Base-by-base conservation (phyloP, 2,888 invertebrate species). In the Microplitis manilae region DNA sequence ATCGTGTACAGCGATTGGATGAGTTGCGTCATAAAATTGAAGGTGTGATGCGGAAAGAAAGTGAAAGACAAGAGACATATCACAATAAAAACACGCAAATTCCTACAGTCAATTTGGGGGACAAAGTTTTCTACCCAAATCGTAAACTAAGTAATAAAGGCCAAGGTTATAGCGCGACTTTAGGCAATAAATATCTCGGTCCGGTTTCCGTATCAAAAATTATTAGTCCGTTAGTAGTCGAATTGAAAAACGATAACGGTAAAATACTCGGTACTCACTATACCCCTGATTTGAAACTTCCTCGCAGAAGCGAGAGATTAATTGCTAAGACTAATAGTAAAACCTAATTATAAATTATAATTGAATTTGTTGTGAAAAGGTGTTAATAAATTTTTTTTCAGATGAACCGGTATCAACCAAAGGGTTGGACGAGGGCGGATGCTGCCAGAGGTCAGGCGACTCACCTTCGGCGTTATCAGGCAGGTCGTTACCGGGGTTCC, bases 1-100 rank as follows among this genome's bases (percentile, higher is more conserved):
- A 75, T 40, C 38, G 80, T 6, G 40, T 80, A 8, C 74, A 64
- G 9, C 68, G 68, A 20, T 74, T 80, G 38, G 78, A 80, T 59
- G 77, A 80, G 17, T 69, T 78, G 5, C 68, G 77, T 1, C 78
- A 78, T 38, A 75, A 62, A 50, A 68, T 79, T 13, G 79, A 79
- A 61, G 40, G 15, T 1, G 62, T 50, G 41, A 30, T 73, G 13
- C 69, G 60, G 17, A 60, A 50, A 17, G 7, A 79, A 8, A 59
- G 20, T 30, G 67, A 50, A 9, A 68, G 41, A 41, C 71, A 75
- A 13, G 62, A 70, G 13, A 72, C 73, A 7, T 77, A 73, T 39
- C 41, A 64, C 1, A 68, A 71, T 20, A 5, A 20, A 40, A 40
- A 50, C 1, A 2, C 2, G 0, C 2, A 50, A 50, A 50, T 69